These are phyloP conservation scores for Coturnix japonica DNA, from an alignment of 2,113 vertebrate species.

Conservation along the genomic window DNA sequence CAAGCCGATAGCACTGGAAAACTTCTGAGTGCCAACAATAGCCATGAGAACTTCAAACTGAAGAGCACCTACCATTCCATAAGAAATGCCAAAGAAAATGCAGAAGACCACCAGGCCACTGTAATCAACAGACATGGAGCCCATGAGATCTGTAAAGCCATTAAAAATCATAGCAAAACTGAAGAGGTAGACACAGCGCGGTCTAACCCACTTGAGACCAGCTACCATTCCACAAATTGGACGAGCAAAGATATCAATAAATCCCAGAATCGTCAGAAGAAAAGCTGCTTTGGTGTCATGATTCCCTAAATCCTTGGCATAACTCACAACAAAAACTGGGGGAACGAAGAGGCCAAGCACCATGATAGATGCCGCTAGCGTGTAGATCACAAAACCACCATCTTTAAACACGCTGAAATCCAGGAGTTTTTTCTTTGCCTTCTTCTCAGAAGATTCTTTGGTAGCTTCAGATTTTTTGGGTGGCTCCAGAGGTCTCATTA, in stretches of 20 bases:
- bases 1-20: constrained; percentile 94
- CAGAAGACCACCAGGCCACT: constrained; percentile 87
- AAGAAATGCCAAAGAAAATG: constrained; percentile 96
- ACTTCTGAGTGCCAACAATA: constrained; percentile 93
- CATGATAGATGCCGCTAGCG: constrained; percentile 92
- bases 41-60: constrained; percentile 98
- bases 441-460: constrained; percentile 37
- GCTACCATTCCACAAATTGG: constrained; percentile 89
- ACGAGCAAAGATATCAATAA: constrained; percentile 93
- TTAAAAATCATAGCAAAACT: constrained; percentile 96
- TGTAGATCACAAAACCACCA: constrained; percentile 89
- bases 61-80: constrained; percentile 96
- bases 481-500: constrained; percentile 88
- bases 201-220: constrained; percentile 87
- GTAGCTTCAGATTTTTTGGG: constrained; percentile 56
- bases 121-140: constrained; percentile 85
- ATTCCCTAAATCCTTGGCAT: constrained; percentile 89
- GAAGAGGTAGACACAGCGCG: constrained; percentile 92
- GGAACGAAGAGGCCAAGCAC: constrained; percentile 96
- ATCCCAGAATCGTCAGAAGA: constrained; percentile 91
- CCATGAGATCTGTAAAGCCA: constrained; percentile 88
- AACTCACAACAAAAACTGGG: constrained; percentile 93
- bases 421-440: constrained; percentile 83
- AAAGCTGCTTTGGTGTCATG: constrained; percentile 90
- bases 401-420: constrained; percentile 92